These are phyloP conservation scores for Eulemur mongoz DNA, from an alignment of 2,797 vertebrate genomes.

Conservation along the genomic window DNA sequence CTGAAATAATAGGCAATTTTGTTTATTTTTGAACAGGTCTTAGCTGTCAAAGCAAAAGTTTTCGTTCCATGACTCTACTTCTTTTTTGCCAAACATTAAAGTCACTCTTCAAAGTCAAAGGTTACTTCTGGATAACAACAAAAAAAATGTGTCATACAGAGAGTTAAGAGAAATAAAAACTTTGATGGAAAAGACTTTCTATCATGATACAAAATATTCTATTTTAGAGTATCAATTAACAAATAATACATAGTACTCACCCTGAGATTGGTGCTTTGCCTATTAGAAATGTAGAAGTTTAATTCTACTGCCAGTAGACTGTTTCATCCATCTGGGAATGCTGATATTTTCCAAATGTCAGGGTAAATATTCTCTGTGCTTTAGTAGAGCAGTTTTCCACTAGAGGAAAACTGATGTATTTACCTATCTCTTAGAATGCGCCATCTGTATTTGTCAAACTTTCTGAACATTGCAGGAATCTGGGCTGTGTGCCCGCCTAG, in stretches of 20 bases:
- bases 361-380: background rate
- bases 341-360: slow-evolving; percentile 42
- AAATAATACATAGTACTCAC: background rate
- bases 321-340: background rate
- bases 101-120: background rate
- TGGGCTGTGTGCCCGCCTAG: background rate
- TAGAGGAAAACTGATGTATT: background rate
- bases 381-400: background rate
- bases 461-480: background rate
- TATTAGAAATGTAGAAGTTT: background rate
- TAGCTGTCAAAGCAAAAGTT: background rate
- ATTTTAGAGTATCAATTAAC: background rate
- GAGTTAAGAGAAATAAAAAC: background rate
- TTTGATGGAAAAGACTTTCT: background rate
- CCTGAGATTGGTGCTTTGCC: background rate
- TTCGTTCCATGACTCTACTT: background rate
- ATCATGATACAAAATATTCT: background rate
- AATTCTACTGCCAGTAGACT: background rate
- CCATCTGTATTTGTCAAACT: slow-evolving; percentile 26
- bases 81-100: background rate
- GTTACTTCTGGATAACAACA: background rate
- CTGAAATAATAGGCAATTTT: background rate
- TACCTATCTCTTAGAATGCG: background rate
- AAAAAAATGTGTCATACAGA: background rate
- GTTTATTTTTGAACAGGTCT: background rate